These are phyloP conservation scores for Diadumene lineata DNA, from an alignment of 92 coral and sea anemone genomes.

Conservation along the genomic window DNA sequence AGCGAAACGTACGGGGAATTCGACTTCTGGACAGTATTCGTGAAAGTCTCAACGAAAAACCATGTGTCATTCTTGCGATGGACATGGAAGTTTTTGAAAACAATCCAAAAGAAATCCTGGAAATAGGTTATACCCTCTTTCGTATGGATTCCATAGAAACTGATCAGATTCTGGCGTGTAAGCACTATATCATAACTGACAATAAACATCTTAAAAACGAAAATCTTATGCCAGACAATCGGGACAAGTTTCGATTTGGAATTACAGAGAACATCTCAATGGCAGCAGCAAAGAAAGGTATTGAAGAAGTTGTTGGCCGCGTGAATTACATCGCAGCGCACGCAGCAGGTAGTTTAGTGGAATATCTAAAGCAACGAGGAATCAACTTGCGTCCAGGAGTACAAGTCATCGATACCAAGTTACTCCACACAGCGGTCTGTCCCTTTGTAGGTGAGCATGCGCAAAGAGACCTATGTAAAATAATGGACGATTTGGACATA, in stretches of 20 bases:
- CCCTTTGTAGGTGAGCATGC: slow-evolving; percentile 27
- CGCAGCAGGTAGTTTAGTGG: slow-evolving; percentile 20
- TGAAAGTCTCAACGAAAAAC: slow-evolving; percentile 6
- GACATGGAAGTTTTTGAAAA: slow-evolving; percentile 37
- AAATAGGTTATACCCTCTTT: slow-evolving; percentile 26
- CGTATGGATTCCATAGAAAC: slow-evolving; percentile 22
- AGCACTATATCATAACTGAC: slow-evolving; percentile 30
- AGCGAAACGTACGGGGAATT: slow-evolving; percentile 32
- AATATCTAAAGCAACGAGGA: slow-evolving; percentile 22
- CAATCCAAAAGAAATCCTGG: slow-evolving; percentile 37
- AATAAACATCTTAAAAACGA: slow-evolving; percentile 36
- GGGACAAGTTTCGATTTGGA: slow-evolving; percentile 35
- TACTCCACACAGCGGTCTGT: slow-evolving; percentile 32
- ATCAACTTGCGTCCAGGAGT: background rate
- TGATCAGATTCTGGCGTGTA: slow-evolving; percentile 4
- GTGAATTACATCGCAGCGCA: slow-evolving; percentile 30
- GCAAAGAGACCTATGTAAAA: slow-evolving; percentile 13
- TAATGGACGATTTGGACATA: slow-evolving; percentile 29
- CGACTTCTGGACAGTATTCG: slow-evolving; percentile 31
- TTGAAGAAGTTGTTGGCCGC: slow-evolving; percentile 4
- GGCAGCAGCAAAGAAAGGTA: slow-evolving; percentile 9
- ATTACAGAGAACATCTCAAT: slow-evolving; percentile 6
- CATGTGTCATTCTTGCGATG: slow-evolving; percentile 26
- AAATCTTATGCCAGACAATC: slow-evolving; percentile 31
- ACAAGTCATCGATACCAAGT: slow-evolving; percentile 29